These are phyloP conservation scores for Oligia fasciuncula DNA, from an alignment of 2,888 invertebrate species.

Conservation along the genomic window DNA sequence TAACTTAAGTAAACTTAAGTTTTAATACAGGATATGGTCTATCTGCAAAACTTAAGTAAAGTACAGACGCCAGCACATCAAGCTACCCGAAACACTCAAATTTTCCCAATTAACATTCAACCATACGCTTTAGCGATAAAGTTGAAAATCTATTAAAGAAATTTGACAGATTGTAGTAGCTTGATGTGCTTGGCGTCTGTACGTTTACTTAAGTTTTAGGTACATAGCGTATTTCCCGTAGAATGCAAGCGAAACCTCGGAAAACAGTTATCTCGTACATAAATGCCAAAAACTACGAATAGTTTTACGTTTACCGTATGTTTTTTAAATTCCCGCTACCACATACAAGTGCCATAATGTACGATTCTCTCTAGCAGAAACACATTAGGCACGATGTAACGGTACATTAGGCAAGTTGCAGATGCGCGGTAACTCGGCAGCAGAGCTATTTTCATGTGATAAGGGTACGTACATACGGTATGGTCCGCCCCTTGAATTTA, in stretches of 20 bases:
- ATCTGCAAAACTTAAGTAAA: no score
- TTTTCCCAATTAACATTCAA: no score
- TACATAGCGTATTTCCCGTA: no score
- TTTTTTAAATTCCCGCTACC: conserved; percentile 31
- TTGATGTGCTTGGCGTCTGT: no score
- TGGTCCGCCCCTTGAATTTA: conserved; percentile 68
- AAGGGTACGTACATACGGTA: conserved; percentile 69
- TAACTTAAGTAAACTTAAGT: no score
- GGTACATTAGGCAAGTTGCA: conserved; percentile 74
- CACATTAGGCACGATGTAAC: conserved; percentile 69
- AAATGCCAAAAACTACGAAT: conserved; percentile 8
- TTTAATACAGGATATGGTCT: no score
- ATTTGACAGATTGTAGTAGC: no score
- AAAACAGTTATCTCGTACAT: not conserved
- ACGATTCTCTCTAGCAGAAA: conserved; percentile 64
- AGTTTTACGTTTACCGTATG: conserved; percentile 6
- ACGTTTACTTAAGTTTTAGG: no score
- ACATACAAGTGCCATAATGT: conserved; percentile 38
- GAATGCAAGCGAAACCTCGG: not conserved
- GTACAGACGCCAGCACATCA: no score
- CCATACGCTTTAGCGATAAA: no score
- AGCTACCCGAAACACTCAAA: no score
- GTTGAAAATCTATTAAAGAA: no score
- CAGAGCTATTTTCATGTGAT: conserved; percentile 70
- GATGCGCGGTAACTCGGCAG: conserved; percentile 68